Percentiles rank a stretch among this genome's conserved stretches.
Evolutionary conservation across 92 coral and sea anemone genomes (phyloP).

Genomic region (Diadumene lineata): DNA sequence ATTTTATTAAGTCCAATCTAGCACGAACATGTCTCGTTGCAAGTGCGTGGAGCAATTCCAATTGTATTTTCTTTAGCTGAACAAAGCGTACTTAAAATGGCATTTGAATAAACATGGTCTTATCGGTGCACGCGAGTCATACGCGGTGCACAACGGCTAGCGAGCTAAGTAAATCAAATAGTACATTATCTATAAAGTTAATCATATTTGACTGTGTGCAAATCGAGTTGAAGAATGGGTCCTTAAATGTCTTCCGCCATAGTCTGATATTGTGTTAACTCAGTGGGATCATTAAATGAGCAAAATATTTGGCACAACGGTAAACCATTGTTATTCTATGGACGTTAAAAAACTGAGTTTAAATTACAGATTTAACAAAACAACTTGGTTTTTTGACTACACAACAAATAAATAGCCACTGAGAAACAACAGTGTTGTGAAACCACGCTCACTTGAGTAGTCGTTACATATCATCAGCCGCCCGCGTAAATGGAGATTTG

Average conservation of each 20-base stretch:
- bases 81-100: conserved; percentile 4
- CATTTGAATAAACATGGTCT: neutral
- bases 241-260: neutral
- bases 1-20: too few species aligned
- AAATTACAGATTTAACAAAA: conserved; percentile 23
- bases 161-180: neutral
- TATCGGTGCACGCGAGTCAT: conserved; percentile 27
- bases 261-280: neutral
- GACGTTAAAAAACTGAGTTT: conserved; percentile 18
- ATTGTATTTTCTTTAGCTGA: neutral
- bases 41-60: neutral
- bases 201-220: neutral
- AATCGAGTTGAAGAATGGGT: neutral
- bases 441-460: neutral
- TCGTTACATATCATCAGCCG: neutral
- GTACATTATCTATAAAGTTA: neutral
- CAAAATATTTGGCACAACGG: neutral
- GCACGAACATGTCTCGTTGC: too few species aligned
- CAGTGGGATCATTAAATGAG: neutral
- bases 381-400: conserved; percentile 7
- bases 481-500: neutral
- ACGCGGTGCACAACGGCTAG: too few species aligned
- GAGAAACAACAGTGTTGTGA: neutral
- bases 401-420: conserved; percentile 12
- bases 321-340: neutral